These are phyloP conservation scores for Amniataba percoides DNA, from an alignment of 2,797 vertebrate species.

Conservation along the genomic window DNA sequence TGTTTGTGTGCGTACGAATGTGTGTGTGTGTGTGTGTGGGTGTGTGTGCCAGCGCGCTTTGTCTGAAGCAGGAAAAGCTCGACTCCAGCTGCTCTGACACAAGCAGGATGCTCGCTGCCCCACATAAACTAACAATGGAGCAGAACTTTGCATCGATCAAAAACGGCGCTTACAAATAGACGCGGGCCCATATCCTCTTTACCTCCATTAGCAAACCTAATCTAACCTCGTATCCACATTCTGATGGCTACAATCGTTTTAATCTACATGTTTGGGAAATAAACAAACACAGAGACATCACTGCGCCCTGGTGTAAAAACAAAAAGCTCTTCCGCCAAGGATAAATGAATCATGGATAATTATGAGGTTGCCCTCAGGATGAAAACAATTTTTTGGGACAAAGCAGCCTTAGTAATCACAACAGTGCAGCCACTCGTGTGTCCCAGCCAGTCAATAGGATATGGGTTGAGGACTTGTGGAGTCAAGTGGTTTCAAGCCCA, in stretches of 20 bases:
- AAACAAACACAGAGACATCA: conserved; percentile 57
- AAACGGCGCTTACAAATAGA: conserved; percentile 47
- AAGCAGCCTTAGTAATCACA: conserved; percentile 77
- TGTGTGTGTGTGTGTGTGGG: conserved; percentile 19
- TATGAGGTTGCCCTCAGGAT: conserved; percentile 72
- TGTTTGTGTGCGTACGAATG: conserved; percentile 11
- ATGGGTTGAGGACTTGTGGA: conserved; percentile 76
- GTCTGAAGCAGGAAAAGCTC: conserved; percentile 70
- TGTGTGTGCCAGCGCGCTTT: conserved; percentile 46
- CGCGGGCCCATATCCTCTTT: conserved; percentile 21
- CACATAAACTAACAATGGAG: conserved; percentile 63
- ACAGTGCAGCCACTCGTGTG: conserved; percentile 72
- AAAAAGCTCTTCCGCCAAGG: conserved; percentile 63
- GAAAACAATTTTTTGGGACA: conserved; percentile 71
- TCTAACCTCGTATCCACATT: conserved; percentile 38
- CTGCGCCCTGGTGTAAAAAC: conserved; percentile 63
- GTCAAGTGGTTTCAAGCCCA: conserved; percentile 81
- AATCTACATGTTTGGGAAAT: conserved; percentile 52
- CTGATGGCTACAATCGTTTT: conserved; percentile 36
- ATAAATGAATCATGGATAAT: conserved; percentile 76
- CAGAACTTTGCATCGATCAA: conserved; percentile 55
- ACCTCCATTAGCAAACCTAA: conserved; percentile 45
- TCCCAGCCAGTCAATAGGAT: conserved; percentile 74
- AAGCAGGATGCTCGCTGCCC: conserved; percentile 58
- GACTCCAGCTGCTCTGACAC: conserved; percentile 62